These are phyloP conservation scores for Drosophila novamexicana DNA, from an alignment of 1,140 invertebrate species.

Conservation along the genomic window DNA sequence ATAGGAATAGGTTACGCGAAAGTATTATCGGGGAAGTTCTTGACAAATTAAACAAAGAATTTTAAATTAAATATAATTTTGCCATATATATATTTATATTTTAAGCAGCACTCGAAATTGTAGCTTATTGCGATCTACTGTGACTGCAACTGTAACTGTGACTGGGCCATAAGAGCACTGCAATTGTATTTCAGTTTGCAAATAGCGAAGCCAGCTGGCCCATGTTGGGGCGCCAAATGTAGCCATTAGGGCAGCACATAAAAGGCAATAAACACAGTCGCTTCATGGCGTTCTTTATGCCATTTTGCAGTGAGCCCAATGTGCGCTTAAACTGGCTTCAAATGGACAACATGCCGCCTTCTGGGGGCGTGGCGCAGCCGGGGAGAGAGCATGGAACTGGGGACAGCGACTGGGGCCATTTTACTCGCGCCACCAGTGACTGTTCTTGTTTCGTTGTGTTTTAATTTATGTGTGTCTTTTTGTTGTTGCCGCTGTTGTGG, in stretches of 20 bases:
- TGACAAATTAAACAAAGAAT: too few relatives aligned
- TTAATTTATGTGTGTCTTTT: constrained; percentile 54
- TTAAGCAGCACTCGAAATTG: constrained; percentile 21
- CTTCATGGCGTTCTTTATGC: constrained; percentile 69
- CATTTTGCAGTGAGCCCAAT: constrained; percentile 59
- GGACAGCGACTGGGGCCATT: not conserved
- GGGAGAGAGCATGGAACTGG: not conserved
- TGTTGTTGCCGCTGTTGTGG: constrained; percentile 4
- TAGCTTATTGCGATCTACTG: constrained; percentile 36
- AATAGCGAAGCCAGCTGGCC: constrained; percentile 15
- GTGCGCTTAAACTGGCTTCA: constrained; percentile 61
- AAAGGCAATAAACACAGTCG: constrained; percentile 77
- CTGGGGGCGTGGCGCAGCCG: constrained; percentile 9
- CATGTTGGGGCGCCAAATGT: constrained; percentile 42
- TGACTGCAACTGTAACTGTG: not conserved
- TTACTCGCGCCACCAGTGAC: constrained; percentile 12
- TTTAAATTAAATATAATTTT: too few relatives aligned
- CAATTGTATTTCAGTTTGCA: constrained; percentile 31
- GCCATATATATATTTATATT: not conserved
- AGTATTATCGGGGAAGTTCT: not conserved
- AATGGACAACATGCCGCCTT: constrained; percentile 22
- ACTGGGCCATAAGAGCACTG: constrained; percentile 12
- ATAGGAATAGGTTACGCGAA: not conserved
- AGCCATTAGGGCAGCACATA: constrained; percentile 72
- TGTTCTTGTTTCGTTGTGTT: constrained; percentile 32